phyloP scores from a whole-genome alignment of 2,888 invertebrate genomes.

The Sesia apiformis region DNA sequence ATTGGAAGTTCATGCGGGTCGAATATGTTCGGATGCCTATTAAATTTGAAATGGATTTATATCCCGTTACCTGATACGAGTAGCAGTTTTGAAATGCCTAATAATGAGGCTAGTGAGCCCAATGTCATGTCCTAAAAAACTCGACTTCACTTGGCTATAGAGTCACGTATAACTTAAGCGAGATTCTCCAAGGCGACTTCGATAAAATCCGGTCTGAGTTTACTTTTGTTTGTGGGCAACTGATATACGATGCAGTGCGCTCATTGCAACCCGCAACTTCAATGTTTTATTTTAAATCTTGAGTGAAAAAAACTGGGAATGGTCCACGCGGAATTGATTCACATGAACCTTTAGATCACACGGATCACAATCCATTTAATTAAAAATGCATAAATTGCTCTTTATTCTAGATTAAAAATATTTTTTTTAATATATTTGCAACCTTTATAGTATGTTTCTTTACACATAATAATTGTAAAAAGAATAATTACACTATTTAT shows the following conservation, averaged over 20 bases:
- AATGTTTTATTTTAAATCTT: not conserved
- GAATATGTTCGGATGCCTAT: not conserved
- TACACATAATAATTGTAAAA: too few species aligned
- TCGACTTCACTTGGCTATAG: constrained; percentile 27
- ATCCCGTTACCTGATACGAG: not conserved
- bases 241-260: constrained; percentile 22
- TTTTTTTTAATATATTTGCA: too few species aligned
- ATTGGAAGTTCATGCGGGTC: not conserved
- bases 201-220: constrained; percentile 40
- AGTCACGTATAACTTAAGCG: constrained; percentile 35
- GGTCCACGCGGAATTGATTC: too few species aligned
- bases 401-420: too few species aligned
- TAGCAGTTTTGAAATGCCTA: not conserved
- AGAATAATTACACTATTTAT: too few species aligned
- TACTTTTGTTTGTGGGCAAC: constrained; percentile 29
- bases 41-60: not conserved
- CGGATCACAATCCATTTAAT: too few species aligned
- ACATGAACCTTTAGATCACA: too few species aligned
- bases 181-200: constrained; percentile 39
- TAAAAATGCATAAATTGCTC: too few species aligned
- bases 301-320: not conserved
- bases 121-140: constrained; percentile 51
- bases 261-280: constrained; percentile 15
- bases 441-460: too few species aligned
- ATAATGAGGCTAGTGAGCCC: constrained; percentile 16